Conservation (phyloP, 1,140 invertebrate species). For the Scaptomyza hsui region DNA sequence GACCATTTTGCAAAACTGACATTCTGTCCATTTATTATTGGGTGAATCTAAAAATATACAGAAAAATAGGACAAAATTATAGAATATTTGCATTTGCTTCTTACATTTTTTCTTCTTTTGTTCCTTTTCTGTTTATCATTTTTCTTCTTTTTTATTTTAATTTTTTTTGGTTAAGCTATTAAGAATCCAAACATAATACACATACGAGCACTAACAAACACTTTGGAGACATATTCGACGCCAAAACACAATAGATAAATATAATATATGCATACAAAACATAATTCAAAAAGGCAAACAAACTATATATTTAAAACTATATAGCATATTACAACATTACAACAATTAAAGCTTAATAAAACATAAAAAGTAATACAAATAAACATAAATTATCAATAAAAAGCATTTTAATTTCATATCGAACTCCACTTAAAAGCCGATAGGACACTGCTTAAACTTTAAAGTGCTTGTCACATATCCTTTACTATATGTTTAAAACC, state of each 20-base stretch:
- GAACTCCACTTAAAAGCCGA: too few relatives aligned
- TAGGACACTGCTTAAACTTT: too few relatives aligned
- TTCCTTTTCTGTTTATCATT: constrained; percentile 2
- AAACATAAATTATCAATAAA: background rate
- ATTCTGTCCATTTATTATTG: constrained; percentile 84
- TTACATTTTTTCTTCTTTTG: constrained; percentile 1
- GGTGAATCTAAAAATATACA: constrained; percentile 84
- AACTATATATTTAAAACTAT: constrained; percentile 9
- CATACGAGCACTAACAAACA: constrained; percentile 31
- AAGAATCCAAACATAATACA: background rate
- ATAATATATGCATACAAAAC: background rate
- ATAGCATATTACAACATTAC: background rate
- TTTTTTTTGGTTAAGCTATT: background rate
- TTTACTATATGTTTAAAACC: too few relatives aligned
- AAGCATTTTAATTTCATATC: too few relatives aligned
- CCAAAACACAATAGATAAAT: constrained; percentile 23
- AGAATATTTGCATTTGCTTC: constrained; percentile 29
- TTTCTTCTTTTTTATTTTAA: background rate
- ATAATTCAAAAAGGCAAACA: constrained; percentile 28
- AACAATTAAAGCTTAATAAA: background rate
- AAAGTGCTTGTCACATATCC: too few relatives aligned
- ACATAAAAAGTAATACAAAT: background rate
- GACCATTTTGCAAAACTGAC: constrained; percentile 84
- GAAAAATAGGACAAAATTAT: constrained; percentile 76
- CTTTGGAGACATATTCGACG: constrained; percentile 82